Evolutionary conservation across 2,797 vertebrate genomes (phyloP).

Genomic region (Centroberyx gerrardi): DNA sequence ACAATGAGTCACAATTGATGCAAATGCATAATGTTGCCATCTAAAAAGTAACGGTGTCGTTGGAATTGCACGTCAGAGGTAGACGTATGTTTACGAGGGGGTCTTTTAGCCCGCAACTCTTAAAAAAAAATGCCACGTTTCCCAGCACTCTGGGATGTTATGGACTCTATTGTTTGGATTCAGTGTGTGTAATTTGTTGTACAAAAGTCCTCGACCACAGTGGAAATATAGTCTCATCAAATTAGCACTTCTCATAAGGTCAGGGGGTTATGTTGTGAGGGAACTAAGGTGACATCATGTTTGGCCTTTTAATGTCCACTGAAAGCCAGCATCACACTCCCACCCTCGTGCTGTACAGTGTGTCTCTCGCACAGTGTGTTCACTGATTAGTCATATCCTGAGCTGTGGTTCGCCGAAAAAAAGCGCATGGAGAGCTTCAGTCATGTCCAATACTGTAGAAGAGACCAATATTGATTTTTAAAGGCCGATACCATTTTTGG

Average conservation of each 20-base stretch:
- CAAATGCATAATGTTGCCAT: slow-evolving; percentile 62
- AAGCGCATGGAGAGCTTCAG: slow-evolving; percentile 39
- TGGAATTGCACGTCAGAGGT: slow-evolving; percentile 68
- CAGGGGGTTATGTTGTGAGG: slow-evolving; percentile 72
- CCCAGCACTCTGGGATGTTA: slow-evolving; percentile 62
- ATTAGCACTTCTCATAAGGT: slow-evolving; percentile 74
- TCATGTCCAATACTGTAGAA: slow-evolving; percentile 33
- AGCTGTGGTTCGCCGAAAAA: slow-evolving; percentile 55
- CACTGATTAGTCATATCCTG: slow-evolving; percentile 73
- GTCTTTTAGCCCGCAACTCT: slow-evolving; percentile 69
- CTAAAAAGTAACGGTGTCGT: slow-evolving; percentile 69
- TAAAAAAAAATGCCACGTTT: slow-evolving; percentile 67
- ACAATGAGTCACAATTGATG: slow-evolving; percentile 67
- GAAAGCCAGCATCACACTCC: slow-evolving; percentile 58
- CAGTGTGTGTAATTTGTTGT: slow-evolving; percentile 73
- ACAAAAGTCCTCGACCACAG: slow-evolving; percentile 71
- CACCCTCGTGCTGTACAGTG: slow-evolving; percentile 37
- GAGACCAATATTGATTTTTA: slow-evolving; percentile 12
- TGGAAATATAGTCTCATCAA: slow-evolving; percentile 81
- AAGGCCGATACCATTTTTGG: background rate
- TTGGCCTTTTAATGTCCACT: slow-evolving; percentile 63
- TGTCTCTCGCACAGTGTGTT: slow-evolving; percentile 46
- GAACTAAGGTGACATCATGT: slow-evolving; percentile 70
- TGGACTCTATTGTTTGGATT: slow-evolving; percentile 71
- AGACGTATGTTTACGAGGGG: slow-evolving; percentile 62